Evolutionary conservation across 2,113 vertebrate species (phyloP).

Genomic region (Tachycineta bicolor): DNA sequence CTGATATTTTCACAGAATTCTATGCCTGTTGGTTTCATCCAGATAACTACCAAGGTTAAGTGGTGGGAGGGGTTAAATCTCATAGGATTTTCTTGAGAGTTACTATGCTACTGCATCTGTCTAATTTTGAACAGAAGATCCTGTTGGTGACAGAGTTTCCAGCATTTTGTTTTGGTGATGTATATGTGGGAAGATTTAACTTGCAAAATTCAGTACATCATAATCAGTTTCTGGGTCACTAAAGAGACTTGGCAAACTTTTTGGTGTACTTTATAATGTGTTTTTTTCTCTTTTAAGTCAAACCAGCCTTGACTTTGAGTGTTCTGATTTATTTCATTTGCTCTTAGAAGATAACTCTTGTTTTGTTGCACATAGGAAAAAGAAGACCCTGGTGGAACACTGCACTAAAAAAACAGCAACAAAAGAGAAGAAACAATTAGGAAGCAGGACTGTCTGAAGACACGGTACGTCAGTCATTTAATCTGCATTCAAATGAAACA

Average conservation of each 20-base stretch:
- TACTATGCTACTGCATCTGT: background rate
- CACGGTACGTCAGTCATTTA: background rate
- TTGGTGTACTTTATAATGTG: background rate
- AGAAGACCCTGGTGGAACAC: background rate
- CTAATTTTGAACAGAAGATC: background rate
- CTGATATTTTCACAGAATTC: background rate
- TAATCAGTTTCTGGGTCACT: slow-evolving; percentile 48
- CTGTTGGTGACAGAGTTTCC: background rate
- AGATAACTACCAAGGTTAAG: background rate
- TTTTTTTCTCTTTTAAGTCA: background rate
- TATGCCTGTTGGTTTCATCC: background rate
- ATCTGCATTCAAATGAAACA: background rate
- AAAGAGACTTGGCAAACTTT: slow-evolving; percentile 29
- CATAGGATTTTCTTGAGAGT: background rate
- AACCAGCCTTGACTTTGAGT: background rate
- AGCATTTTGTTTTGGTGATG: background rate
- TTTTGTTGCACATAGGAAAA: background rate
- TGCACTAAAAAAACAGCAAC: background rate
- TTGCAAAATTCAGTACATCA: slow-evolving; percentile 19
- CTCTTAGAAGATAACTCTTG: background rate
- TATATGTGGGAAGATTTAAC: slow-evolving; percentile 9
- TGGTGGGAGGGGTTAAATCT: background rate
- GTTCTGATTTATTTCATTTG: slow-evolving; percentile 18
- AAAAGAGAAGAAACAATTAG: background rate
- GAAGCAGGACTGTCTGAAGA: background rate